Evolutionary conservation across 2,797 vertebrate species (phyloP).

Genomic region (Lophotriccus pileatus): DNA sequence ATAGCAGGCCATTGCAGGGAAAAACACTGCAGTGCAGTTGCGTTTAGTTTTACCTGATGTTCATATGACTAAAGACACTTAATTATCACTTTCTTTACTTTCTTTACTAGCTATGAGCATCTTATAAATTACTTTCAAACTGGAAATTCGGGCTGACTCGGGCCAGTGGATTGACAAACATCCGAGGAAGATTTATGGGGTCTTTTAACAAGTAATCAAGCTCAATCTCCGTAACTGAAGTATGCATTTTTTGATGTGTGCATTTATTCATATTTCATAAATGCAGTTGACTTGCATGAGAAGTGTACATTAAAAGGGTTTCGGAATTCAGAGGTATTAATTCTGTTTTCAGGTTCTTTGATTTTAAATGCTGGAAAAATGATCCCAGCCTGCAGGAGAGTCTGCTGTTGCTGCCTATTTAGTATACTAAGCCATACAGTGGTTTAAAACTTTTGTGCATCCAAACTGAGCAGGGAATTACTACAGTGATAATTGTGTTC

Average conservation of each 20-base stretch:
- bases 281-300: not conserved
- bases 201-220: not conserved
- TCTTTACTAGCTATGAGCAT: not conserved
- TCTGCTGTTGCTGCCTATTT: not conserved
- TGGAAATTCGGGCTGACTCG: not conserved
- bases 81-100: not conserved
- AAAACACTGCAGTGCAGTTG: not conserved
- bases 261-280: not conserved
- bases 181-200: not conserved
- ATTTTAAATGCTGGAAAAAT: not conserved
- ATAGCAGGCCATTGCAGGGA: not conserved
- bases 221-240: not conserved
- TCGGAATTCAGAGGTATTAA: not conserved
- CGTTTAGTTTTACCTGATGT: not conserved
- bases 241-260: not conserved
- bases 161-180: not conserved
- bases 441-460: not conserved
- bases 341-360: not conserved
- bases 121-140: not conserved
- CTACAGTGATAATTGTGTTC: not conserved
- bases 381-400: not conserved
- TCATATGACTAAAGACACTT: not conserved
- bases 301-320: not conserved
- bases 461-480: not conserved
- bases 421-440: not conserved